Conservation (phyloP, 2,797 vertebrate genomes). For the Tadarida brasiliensis region DNA sequence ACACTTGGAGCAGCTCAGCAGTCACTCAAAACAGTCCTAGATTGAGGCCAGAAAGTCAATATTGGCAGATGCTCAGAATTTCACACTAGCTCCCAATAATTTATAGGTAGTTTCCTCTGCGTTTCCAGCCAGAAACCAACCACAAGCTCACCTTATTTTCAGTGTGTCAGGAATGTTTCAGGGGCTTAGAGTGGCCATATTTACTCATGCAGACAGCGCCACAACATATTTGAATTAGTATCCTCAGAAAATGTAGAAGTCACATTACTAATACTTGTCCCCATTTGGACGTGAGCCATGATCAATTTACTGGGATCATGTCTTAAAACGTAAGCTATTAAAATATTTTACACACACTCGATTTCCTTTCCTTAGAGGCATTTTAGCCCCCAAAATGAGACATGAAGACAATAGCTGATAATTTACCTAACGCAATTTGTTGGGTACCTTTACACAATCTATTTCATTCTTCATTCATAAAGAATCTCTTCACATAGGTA, state of each 20-base stretch:
- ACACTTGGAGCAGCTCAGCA: neutral
- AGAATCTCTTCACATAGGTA: neutral
- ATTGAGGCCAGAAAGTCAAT: neutral
- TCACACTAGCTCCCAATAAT: neutral
- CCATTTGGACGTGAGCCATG: neutral
- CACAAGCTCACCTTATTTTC: neutral
- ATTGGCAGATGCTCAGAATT: neutral
- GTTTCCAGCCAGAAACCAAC: conserved; percentile 18
- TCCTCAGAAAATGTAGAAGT: conserved; percentile 34
- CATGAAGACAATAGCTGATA: neutral
- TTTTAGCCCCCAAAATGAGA: neutral
- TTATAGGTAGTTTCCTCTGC: neutral
- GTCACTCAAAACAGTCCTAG: conserved; percentile 26
- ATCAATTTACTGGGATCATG: neutral
- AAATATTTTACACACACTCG: neutral
- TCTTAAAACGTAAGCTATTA: neutral
- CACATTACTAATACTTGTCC: neutral
- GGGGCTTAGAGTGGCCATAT: neutral
- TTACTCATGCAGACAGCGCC: neutral
- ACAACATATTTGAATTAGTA: neutral
- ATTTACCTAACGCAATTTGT: neutral
- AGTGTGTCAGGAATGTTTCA: neutral
- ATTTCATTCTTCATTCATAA: neutral
- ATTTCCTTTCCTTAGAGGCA: neutral
- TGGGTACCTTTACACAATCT: neutral